phyloP scores from a whole-genome alignment of 1,140 invertebrate genomes.

The Drosophila trapezifrons region DNA sequence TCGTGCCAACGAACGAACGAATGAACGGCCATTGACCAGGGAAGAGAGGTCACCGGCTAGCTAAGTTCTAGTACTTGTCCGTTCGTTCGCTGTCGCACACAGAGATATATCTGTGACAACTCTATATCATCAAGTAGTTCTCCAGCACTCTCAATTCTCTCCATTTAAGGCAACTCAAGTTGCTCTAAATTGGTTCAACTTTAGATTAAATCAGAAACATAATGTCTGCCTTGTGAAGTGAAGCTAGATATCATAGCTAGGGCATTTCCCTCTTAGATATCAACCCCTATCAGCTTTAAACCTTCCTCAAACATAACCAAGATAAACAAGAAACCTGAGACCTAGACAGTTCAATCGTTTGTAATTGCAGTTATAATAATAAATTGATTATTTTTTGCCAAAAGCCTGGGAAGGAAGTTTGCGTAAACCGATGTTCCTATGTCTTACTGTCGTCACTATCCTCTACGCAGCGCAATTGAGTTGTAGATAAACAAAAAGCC shows the following conservation, averaged over 20 bases:
- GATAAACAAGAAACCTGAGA: neutral
- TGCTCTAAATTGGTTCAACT: neutral
- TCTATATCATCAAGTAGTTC: neutral
- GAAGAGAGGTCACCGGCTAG: slow-evolving; percentile 49
- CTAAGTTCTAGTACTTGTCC: slow-evolving; percentile 18
- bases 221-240: too few species aligned
- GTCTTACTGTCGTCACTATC: neutral
- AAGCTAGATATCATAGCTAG: too few species aligned
- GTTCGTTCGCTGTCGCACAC: neutral
- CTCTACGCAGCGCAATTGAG: slow-evolving; percentile 42
- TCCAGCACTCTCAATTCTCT: neutral
- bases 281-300: neutral
- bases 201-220: neutral
- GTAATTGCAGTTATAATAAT: neutral
- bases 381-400: neutral
- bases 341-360: neutral
- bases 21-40: slow-evolving; percentile 54
- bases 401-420: neutral
- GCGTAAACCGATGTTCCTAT: slow-evolving; percentile 6
- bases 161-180: neutral
- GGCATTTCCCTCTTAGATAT: too few species aligned
- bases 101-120: neutral
- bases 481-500: slow-evolving; percentile 55
- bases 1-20: slow-evolving; percentile 9
- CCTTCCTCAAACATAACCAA: neutral